Evolutionary conservation across 2,113 vertebrate genomes (phyloP).

Genomic region (Alligator sinensis): DNA sequence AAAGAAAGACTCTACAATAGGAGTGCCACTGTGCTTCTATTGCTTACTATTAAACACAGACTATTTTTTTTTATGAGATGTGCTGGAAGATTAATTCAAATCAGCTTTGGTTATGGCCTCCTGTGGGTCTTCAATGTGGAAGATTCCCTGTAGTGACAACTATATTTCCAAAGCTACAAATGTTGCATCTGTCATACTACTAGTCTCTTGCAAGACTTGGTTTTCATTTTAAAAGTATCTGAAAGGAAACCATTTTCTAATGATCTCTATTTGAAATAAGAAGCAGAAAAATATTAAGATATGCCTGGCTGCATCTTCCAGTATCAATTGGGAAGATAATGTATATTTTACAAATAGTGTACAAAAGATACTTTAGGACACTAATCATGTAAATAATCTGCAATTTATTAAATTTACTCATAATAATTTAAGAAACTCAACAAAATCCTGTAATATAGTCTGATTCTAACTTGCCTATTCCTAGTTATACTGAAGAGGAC

Average conservation of each 20-base stretch:
- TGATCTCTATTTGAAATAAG: conserved; percentile 59
- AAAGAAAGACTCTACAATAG: neutral
- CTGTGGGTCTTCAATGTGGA: conserved; percentile 29
- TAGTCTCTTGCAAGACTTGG: conserved; percentile 9
- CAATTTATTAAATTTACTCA: conserved; percentile 10
- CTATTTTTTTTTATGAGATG: conserved; percentile 32
- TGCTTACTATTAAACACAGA: conserved; percentile 16
- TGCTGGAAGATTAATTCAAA: conserved; percentile 35
- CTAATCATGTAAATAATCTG: conserved; percentile 35
- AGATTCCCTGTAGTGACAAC: conserved; percentile 70
- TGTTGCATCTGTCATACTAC: conserved; percentile 49
- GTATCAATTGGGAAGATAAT: conserved; percentile 34
- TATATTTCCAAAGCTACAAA: conserved; percentile 59
- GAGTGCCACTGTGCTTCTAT: neutral
- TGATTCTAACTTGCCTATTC: neutral
- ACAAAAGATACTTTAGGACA: conserved; percentile 15
- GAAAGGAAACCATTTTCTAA: conserved; percentile 57
- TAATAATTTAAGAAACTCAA: neutral
- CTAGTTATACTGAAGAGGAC: neutral
- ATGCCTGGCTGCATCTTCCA: conserved; percentile 38
- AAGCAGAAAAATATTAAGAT: conserved; percentile 52
- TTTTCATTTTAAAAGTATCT: conserved; percentile 64
- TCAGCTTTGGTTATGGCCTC: conserved; percentile 42
- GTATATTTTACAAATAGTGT: conserved; percentile 50
- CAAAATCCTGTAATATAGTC: neutral